These are phyloP conservation scores for Phrynosoma blainvillii DNA, from an alignment of 2,113 vertebrate species.

Conservation along the genomic window DNA sequence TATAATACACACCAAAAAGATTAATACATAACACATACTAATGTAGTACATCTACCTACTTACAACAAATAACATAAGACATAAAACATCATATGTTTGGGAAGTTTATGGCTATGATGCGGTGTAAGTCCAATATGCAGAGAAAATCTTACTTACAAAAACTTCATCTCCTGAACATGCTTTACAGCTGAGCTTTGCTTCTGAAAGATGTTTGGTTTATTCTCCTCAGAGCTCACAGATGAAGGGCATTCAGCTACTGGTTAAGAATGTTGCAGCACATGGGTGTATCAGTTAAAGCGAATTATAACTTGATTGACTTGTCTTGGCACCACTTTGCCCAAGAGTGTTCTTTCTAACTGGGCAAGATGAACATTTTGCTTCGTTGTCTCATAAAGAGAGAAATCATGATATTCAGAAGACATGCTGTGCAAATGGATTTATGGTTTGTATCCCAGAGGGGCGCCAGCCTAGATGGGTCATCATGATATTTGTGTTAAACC, in stretches of 20 bases:
- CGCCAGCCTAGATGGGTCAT: not conserved
- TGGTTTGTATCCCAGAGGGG: not conserved
- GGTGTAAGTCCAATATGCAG: not conserved
- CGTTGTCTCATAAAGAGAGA: slow-evolving; percentile 1
- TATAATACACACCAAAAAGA: too few relatives aligned
- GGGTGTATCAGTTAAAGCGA: slow-evolving; percentile 24
- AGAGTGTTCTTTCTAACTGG: slow-evolving; percentile 29
- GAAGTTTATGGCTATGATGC: too few relatives aligned
- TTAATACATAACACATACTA: too few relatives aligned
- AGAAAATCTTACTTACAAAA: slow-evolving; percentile 22
- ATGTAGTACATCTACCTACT: too few relatives aligned
- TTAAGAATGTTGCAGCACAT: not conserved
- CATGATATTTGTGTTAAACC: not conserved
- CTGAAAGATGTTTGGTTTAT: not conserved
- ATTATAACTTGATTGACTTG: slow-evolving; percentile 49
- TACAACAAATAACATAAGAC: too few relatives aligned
- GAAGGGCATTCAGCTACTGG: not conserved
- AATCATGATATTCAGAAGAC: not conserved
- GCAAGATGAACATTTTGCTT: slow-evolving; percentile 37
- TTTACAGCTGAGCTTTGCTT: slow-evolving; percentile 15
- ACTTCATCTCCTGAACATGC: slow-evolving; percentile 12
- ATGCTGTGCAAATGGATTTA: slow-evolving; percentile 9
- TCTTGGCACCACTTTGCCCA: slow-evolving; percentile 5
- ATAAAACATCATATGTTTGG: too few relatives aligned
- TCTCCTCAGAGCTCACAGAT: not conserved